Conservation (phyloP, 2,113 vertebrate genomes). For the Grammomys surdaster region DNA sequence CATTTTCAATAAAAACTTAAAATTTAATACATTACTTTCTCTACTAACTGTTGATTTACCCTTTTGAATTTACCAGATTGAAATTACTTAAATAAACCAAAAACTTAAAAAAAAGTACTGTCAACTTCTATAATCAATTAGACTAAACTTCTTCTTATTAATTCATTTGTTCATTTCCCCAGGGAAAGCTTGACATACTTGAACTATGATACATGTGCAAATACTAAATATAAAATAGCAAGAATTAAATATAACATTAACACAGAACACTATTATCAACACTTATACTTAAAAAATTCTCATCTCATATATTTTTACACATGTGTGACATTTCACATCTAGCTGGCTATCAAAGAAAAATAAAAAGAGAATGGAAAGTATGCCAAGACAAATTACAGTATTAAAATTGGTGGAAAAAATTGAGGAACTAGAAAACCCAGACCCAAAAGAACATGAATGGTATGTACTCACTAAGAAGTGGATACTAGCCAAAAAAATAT, state of each 20-base stretch:
- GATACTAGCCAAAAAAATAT: too few species aligned
- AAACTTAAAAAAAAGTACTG: not conserved
- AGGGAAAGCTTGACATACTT: slow-evolving; percentile 34
- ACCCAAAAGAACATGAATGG: too few species aligned
- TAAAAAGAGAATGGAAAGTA: not conserved
- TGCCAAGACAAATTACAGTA: not conserved
- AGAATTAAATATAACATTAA: slow-evolving; percentile 62
- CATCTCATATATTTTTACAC: not conserved
- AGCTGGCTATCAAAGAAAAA: not conserved
- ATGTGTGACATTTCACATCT: not conserved
- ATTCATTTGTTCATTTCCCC: slow-evolving; percentile 33
- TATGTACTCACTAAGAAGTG: too few species aligned
- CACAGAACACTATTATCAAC: slow-evolving; percentile 47
- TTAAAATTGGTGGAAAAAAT: not conserved
- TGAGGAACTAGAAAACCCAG: too few species aligned
- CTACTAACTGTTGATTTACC: slow-evolving; percentile 42
- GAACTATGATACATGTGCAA: slow-evolving; percentile 42
- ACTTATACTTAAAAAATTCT: not conserved
- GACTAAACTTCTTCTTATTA: slow-evolving; percentile 38
- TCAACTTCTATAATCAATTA: slow-evolving; percentile 56
- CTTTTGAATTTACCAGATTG: slow-evolving; percentile 8
- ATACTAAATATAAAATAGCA: slow-evolving; percentile 30
- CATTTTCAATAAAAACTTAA: not conserved
- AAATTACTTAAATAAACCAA: slow-evolving; percentile 35
- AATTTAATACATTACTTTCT: not conserved